Base-by-base conservation (phyloP, 2,888 invertebrate genomes). In the Amphipyra berbera region DNA sequence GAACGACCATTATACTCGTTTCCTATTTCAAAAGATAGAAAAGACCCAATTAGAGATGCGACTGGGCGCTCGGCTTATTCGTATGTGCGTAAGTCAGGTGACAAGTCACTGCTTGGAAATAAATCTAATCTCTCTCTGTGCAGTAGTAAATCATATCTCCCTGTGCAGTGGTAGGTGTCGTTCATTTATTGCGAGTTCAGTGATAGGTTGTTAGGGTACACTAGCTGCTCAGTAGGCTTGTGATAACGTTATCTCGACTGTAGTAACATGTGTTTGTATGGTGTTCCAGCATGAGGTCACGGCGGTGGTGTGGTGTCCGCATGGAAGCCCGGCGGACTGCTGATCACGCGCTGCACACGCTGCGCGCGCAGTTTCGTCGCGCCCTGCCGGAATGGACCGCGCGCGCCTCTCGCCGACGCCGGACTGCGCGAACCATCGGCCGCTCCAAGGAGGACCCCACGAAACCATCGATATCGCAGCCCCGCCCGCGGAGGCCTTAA, bases 251-350 rank as follows among this genome's bases (percentile, higher is more conserved):
- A 38, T 30, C 48, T 30, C 3, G 45, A 6, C 13, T 13, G 30
- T 30, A 57, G 50, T 77, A 65, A 73, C 33, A 7, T 13, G 50
- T 63, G 27, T 58, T 41, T 68, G 9, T 71, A 40, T 74, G 14
- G 80, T 82, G 78, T 93, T 90, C 5, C 92, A 95, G 94, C 93
- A 95, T 95, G 94, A 95, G 92, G 93, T 94, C 93, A 87, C 90
- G 91, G 85, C 90, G 92, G 90, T 83, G 90, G 87, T 89, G 93
- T 88, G 89, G 91, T 88, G 87, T 86, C 91, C 94, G 94, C 92
- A 94, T 94, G 94, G 94, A 90, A 93, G 93, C 90, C 88, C 88
- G 90, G 90, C 90, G 91, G 83, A 82, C 87, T 89, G 93, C 86
- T 93, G 89, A 91, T 70, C 82, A 82, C 82, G 91, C 92, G 92